Percentiles rank a stretch among this genome's conserved stretches.
Conservation (phyloP, 2,888 invertebrate species). For the Dryadula phaetusa region DNA sequence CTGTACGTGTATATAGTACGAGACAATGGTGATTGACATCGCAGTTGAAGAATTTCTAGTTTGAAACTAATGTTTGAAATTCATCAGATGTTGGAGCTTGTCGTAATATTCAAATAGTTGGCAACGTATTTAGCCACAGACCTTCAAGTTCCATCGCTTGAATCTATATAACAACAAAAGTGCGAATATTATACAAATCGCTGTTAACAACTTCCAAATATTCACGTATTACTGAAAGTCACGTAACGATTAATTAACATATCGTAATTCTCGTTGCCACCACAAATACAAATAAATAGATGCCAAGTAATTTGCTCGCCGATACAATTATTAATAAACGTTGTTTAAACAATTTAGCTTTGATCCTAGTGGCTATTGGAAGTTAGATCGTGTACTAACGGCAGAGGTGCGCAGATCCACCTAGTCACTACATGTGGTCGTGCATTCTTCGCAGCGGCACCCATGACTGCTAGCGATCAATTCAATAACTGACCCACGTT, state of each 20-base stretch:
- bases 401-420: constrained; percentile 78
- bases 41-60: background rate
- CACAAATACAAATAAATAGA: constrained; percentile 29
- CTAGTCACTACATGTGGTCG: constrained; percentile 80
- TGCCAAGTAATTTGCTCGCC: constrained; percentile 35
- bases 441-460: constrained; percentile 78
- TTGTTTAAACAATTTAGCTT: background rate
- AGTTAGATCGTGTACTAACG: constrained; percentile 55
- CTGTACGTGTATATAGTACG: background rate
- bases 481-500: constrained; percentile 66
- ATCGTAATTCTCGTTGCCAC: background rate
- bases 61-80: constrained; percentile 18
- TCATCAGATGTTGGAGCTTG: constrained; percentile 20
- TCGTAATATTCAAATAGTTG: constrained; percentile 42
- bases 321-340: background rate
- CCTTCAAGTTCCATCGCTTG: constrained; percentile 36
- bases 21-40: background rate
- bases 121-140: constrained; percentile 40
- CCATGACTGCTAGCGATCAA: constrained; percentile 76
- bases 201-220: constrained; percentile 32
- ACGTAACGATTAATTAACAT: constrained; percentile 29
- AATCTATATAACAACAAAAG: constrained; percentile 26
- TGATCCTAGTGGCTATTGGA: background rate
- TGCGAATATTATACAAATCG: constrained; percentile 31
- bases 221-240: constrained; percentile 28